A percentile compares a stretch with the other conserved stretches of the same genome.
Conservation (phyloP, 2,113 vertebrate species). For the Nyctereutes procyonoides region DNA sequence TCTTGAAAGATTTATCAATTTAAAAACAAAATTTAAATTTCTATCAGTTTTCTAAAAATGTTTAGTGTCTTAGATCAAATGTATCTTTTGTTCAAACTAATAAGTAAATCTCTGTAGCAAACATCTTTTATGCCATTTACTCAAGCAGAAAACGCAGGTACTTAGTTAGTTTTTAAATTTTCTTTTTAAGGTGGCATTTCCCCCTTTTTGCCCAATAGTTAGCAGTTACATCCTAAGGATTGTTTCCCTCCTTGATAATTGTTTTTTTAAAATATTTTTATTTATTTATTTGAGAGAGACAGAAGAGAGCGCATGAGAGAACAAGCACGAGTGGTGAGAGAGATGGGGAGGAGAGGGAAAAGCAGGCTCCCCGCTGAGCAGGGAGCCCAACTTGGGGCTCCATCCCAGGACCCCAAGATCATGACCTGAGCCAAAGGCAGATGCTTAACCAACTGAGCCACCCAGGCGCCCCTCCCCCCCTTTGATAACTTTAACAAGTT, state of each 20-base stretch:
- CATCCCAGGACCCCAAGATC: too few relatives aligned
- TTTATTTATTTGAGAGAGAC: too few relatives aligned
- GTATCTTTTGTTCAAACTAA: neutral
- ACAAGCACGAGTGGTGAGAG: too few relatives aligned
- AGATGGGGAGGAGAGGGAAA: too few relatives aligned
- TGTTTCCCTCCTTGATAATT: neutral
- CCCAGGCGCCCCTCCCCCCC: too few relatives aligned
- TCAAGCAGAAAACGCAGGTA: neutral
- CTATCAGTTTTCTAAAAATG: constrained; percentile 49
- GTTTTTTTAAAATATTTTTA: too few relatives aligned
- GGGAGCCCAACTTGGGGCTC: too few relatives aligned
- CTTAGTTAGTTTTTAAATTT: neutral
- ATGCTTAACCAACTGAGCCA: too few relatives aligned
- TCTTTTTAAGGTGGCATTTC: neutral
- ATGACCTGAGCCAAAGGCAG: too few relatives aligned
- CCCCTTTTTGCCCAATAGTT: neutral
- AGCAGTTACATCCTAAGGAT: neutral
- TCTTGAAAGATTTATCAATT: constrained; percentile 24
- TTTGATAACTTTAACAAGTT: neutral
- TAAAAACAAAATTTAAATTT: constrained; percentile 28
- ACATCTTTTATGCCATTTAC: neutral
- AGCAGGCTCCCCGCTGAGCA: too few relatives aligned
- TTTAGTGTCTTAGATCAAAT: constrained; percentile 36
- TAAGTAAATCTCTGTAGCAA: neutral
- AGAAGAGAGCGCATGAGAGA: too few relatives aligned